These are phyloP conservation scores for Erannis defoliaria DNA, from an alignment of 2,888 invertebrate species.

Conservation along the genomic window DNA sequence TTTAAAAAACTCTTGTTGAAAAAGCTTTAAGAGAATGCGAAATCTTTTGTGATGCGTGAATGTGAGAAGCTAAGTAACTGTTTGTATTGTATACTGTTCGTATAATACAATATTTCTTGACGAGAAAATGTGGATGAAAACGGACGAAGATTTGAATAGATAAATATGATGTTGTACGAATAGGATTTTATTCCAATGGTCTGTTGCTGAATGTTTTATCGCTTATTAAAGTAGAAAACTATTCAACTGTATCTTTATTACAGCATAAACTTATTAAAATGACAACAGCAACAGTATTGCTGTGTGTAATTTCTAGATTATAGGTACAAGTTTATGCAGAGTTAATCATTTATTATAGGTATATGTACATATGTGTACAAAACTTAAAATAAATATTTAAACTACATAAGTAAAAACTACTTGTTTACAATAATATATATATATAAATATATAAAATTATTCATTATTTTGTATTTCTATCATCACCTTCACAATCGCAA, in stretches of 20 bases:
- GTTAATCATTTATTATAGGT: no score
- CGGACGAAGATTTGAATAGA: constrained; percentile 27
- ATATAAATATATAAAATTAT: no score
- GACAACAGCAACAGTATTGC: no score
- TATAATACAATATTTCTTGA: constrained; percentile 34
- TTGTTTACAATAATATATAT: no score
- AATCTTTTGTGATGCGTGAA: background rate
- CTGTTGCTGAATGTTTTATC: constrained; percentile 8
- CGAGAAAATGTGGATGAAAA: constrained; percentile 35
- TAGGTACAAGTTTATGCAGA: no score
- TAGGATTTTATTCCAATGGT: constrained; percentile 10
- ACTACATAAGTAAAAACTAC: no score
- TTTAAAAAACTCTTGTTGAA: background rate
- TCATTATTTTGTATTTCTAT: no score
- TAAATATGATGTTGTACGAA: constrained; percentile 13
- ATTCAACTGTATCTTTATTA: background rate
- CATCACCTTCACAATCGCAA: no score
- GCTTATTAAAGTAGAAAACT: constrained; percentile 1
- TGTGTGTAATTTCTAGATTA: no score
- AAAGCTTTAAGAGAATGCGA: background rate
- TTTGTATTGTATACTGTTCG: constrained; percentile 16
- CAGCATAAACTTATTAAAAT: background rate
- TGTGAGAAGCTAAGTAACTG: constrained; percentile 10
- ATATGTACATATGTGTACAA: no score
- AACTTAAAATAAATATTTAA: no score